Conservation (phyloP, 2,888 invertebrate genomes). For the Omphaloscelis lunosa region DNA sequence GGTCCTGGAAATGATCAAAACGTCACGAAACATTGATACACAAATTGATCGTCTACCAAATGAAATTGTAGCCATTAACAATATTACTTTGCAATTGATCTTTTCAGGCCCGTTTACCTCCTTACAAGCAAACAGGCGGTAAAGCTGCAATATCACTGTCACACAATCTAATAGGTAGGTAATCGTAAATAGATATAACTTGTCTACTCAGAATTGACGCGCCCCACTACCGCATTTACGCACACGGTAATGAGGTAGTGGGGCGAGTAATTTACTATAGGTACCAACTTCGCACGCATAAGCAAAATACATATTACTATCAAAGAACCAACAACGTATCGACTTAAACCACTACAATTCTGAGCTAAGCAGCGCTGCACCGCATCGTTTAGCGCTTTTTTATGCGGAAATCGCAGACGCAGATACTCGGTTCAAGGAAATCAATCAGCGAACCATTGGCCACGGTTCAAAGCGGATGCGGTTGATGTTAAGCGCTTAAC, state of each 20-base stretch:
- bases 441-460: conserved; percentile 79
- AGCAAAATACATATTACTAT: background rate
- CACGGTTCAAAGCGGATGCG: conserved; percentile 77
- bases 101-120: background rate
- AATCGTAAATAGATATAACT: background rate
- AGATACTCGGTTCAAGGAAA: conserved; percentile 67
- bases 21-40: too few relatives aligned
- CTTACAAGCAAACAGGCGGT: too few relatives aligned
- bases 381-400: conserved; percentile 54
- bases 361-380: conserved; percentile 13
- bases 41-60: too few relatives aligned
- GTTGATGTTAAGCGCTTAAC: conserved; percentile 81
- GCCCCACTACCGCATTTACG: too few relatives aligned
- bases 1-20: too few relatives aligned
- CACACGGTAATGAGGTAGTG: too few relatives aligned
- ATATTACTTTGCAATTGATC: too few relatives aligned
- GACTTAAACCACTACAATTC: conserved; percentile 1
- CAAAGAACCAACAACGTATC: background rate
- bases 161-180: background rate
- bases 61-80: too few relatives aligned
- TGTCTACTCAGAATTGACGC: too few relatives aligned
- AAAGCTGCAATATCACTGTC: background rate
- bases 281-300: background rate
- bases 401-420: conserved; percentile 61
- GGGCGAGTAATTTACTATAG: too few relatives aligned